phyloP scores from a whole-genome alignment of 2,113 vertebrate genomes.

The Hippopotamus amphibius region DNA sequence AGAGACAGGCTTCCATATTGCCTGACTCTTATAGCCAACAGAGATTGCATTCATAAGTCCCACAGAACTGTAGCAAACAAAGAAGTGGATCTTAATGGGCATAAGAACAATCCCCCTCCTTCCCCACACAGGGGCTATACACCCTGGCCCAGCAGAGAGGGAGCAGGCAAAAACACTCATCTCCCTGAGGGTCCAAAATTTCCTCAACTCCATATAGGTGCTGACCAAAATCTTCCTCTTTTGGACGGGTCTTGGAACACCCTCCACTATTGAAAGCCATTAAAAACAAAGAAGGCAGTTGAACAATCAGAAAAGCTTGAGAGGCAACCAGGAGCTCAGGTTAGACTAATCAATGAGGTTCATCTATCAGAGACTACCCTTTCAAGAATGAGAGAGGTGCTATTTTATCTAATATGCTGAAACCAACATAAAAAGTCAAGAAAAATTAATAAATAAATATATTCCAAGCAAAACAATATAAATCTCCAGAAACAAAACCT shows the following conservation, averaged over 20 bases:
- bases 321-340: not conserved
- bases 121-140: not conserved
- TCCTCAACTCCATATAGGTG: not conserved
- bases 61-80: not conserved
- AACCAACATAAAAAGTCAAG: not conserved
- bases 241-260: not conserved
- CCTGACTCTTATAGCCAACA: not conserved
- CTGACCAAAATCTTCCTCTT: not conserved
- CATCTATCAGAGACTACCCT: not conserved
- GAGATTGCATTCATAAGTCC: not conserved
- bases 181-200: not conserved
- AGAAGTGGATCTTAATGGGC: not conserved
- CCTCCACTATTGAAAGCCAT: not conserved
- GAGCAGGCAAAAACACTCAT: not conserved
- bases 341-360: not conserved
- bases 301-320: not conserved
- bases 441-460: not conserved
- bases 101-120: not conserved
- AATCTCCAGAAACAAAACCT: not conserved
- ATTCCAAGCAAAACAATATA: not conserved
- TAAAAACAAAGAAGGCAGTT: not conserved
- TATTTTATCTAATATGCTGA: not conserved
- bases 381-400: not conserved
- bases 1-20: too few relatives aligned
- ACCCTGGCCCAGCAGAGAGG: not conserved